Percentiles rank a stretch among this genome's conserved stretches.
Evolutionary conservation across 2,888 invertebrate species (phyloP).

Genomic region (Sipunculus nudus): DNA sequence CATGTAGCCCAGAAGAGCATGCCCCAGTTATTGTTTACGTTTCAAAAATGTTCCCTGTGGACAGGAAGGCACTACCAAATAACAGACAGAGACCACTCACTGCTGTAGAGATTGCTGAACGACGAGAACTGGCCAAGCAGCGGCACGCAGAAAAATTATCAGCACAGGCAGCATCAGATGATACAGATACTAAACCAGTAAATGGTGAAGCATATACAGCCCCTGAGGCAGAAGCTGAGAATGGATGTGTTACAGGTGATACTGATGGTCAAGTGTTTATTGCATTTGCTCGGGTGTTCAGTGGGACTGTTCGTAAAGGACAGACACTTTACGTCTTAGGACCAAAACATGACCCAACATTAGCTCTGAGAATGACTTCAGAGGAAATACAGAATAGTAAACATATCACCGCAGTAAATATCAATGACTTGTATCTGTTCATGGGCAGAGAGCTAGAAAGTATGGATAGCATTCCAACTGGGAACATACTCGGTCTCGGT

Average conservation of each 20-base stretch:
- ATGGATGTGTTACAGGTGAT: not conserved
- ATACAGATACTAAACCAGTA: not conserved
- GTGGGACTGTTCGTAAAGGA: slow-evolving; percentile 82
- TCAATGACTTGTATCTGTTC: slow-evolving; percentile 84
- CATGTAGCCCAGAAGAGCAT: slow-evolving; percentile 74
- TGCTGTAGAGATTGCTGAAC: slow-evolving; percentile 76
- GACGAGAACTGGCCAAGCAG: slow-evolving; percentile 76
- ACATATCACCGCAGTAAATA: slow-evolving; percentile 73
- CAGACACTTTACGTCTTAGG: slow-evolving; percentile 84
- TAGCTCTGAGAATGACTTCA: slow-evolving; percentile 67
- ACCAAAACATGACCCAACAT: slow-evolving; percentile 85
- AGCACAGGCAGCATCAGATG: not conserved
- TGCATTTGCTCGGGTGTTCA: slow-evolving; percentile 92
- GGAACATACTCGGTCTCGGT: slow-evolving; percentile 88
- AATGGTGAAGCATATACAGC: not conserved
- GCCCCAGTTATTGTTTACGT: slow-evolving; percentile 80
- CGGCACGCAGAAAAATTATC: slow-evolving; percentile 72
- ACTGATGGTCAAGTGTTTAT: slow-evolving; percentile 74
- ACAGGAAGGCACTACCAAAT: slow-evolving; percentile 79
- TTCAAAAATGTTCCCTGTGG: slow-evolving; percentile 90
- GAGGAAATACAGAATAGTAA: slow-evolving; percentile 68
- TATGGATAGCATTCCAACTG: slow-evolving; percentile 83
- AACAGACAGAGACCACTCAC: slow-evolving; percentile 81
- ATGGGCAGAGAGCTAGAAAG: slow-evolving; percentile 91
- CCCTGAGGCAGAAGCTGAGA: not conserved